Evolutionary conservation across 2,888 invertebrate genomes (phyloP), one percentile per base, ranked within the genome.

Genomic region (Oscheius onirici): DNA sequence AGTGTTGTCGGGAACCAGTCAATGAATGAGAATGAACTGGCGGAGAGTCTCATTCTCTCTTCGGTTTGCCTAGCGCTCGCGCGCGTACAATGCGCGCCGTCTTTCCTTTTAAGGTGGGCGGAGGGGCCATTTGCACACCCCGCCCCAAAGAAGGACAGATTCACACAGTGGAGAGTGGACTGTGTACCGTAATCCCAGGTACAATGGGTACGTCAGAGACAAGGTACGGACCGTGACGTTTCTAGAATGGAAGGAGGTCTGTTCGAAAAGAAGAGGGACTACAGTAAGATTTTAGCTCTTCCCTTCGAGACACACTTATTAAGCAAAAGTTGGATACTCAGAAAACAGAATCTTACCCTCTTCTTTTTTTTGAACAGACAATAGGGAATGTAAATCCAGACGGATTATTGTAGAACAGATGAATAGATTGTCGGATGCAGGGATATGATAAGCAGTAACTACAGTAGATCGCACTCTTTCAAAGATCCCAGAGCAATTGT

Each of bases 1-100:
- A 34, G 34, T 34, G 34, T 49, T 63, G 63, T 63, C 63, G 63
- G 63, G 63, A 63, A 63, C 63, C 63, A 63, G 63, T 63, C 63
- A 63, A 63, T 63, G 63, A 63, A 63, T 63, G 63, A 63, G 54
- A 46, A 46, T 46, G 46, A 46, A 46, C 20, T 17, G 46, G 46
- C 46, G 58, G 46, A 24, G 46, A 17, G 63, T 34, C 34, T 34
- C 34, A 6, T 3, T 34, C 34, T 34, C 34, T 34, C 34, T 6
- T 3, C 8, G 5, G 3, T 8, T 34, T 34, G 34, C 5, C 49
- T 63, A 49, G 63, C 63, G 49, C 63, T 34, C 17, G 63, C 60
- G 60, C 43, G 49, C 44, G 60, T n/a, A 60, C 60, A 44, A 44
- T 58, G 58, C 46, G 61, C 61, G 61, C 46, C 63, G 63, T 49